These are phyloP conservation scores for Nothoprocta perdicaria DNA, from an alignment of 2,113 vertebrate genomes.

Conservation along the genomic window DNA sequence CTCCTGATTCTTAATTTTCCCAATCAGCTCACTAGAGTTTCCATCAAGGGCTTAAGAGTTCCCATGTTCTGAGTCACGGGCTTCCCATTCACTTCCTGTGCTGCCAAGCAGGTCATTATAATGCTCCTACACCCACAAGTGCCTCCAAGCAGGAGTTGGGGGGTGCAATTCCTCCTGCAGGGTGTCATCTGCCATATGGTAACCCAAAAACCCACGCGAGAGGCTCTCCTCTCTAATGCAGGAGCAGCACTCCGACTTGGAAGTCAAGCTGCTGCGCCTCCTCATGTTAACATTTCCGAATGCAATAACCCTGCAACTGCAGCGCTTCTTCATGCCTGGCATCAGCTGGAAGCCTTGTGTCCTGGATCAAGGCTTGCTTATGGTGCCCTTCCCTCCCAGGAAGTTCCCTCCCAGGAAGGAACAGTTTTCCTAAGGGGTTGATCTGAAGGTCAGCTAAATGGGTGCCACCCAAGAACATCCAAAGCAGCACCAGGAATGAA, in stretches of 20 bases:
- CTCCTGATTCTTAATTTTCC: background rate
- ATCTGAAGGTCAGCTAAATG: background rate
- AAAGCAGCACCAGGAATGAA: too few relatives aligned
- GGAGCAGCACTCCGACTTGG: background rate
- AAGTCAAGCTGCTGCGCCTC: background rate
- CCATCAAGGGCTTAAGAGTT: background rate
- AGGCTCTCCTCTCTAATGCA: background rate
- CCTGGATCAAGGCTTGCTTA: background rate
- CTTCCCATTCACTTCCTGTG: constrained; percentile 3
- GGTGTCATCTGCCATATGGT: background rate
- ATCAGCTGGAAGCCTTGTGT: background rate
- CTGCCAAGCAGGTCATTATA: background rate
- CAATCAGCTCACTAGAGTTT: background rate
- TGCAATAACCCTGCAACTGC: fast-evolving
- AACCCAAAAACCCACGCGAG: background rate
- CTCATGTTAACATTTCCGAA: background rate
- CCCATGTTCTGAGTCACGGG: background rate
- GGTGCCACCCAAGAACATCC: background rate
- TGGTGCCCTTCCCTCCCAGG: background rate
- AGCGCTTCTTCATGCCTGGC: background rate
- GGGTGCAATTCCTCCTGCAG: background rate
- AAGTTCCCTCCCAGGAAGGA: too few relatives aligned
- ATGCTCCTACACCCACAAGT: background rate
- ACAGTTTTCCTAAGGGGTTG: background rate
- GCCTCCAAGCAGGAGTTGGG: background rate